Evolutionary conservation across 2,888 invertebrate genomes (phyloP), one percentile per base, ranked within the genome.

Genomic region (Arctia plantaginis): DNA sequence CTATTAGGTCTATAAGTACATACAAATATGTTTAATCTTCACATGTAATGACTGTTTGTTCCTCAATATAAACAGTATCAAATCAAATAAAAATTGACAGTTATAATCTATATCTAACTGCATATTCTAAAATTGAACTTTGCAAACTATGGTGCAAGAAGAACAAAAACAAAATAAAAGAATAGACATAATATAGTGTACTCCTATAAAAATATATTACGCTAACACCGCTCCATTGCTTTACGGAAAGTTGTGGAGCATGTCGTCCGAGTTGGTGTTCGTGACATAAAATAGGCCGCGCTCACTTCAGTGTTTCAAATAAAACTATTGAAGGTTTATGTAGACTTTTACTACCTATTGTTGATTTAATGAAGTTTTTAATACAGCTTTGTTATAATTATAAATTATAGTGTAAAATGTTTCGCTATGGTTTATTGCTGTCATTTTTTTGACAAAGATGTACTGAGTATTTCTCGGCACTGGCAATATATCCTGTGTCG

Each of bases 231-330:
- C 87, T 90, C 89, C 75, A 87, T 72, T 10, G 41, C 80, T 83
- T 80, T 67, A 35, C 67, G 67, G 69, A 75, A 77, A 78, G 84
- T 87, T 83, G 82, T 81, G 81, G 84, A 80, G 86, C 85, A 80
- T 81, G 76, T 74, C 81, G 86, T 86, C 86, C 89, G 86, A 86
- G 81, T 86, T 87, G 85, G 85, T 86, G 84, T 87, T 88, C 86
- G 88, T 89, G 89, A 90, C 88, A 87, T 87, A 83, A 90, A 91
- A 90, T 91, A 92, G 90, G 90, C 87, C 86, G 83, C 75, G 84
- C 81, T 71, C 75, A 84, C 82, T 71, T 65, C 73, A 72, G 62
- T 76, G 83, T 77, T 80, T 81, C 39, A 80, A 82, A 81, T 77
- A 82, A 81, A 79, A 77, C 66, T 76, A 85, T 77, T 78, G 77